Evolutionary conservation across 2,797 vertebrate species (phyloP), one percentile per base, ranked within the genome.

Genomic region (Neosilurus hyrtlii): DNA sequence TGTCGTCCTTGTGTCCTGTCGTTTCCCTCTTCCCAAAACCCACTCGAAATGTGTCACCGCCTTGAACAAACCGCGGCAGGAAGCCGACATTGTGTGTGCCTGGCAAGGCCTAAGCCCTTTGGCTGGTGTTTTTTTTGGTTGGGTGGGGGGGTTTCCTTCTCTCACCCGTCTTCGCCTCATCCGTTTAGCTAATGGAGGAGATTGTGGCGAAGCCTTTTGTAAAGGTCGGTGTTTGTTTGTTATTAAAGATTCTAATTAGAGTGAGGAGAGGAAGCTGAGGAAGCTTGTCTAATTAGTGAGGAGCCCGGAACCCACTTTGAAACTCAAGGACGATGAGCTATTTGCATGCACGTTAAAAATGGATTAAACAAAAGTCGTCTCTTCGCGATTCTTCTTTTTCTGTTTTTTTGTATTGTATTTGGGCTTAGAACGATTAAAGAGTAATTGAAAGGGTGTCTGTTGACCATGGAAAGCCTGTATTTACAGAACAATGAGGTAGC

Each of bases 211-310:
- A 89, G 90, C 90, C 81, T 91, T 92, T 92, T 87, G 90, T 94
- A 91, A 88, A 95, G 94, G 94, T 94, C 89, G 89, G 90, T 91
- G 92, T 94, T 95, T 96, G 95, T 96, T 96, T 96, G 94, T 95
- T 96, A 95, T 96, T 94, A 94, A 94, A 94, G 93, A 94, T 95
- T 85, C 94, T 96, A 95, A 95, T 96, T 96, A 96, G 95, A 94
- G 95, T 93, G 92, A 92, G 92, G 92, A 94, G 94, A 94, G 93
- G 93, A 92, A 94, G 91, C 91, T 90, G 93, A 92, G 93, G 77
- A 91, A 93, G 93, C 94, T 95, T 90, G 92, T 93, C 93, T 96
- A 96, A 96, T 96, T 96, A 96, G 94, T 92, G 91, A 92, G 93
- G 93, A 93, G 91, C 90, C 92, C 91, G 90, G 91, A 83, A 84